These are phyloP conservation scores for Neomonachus schauinslandi DNA, from an alignment of 2,113 vertebrate genomes.

Conservation along the genomic window DNA sequence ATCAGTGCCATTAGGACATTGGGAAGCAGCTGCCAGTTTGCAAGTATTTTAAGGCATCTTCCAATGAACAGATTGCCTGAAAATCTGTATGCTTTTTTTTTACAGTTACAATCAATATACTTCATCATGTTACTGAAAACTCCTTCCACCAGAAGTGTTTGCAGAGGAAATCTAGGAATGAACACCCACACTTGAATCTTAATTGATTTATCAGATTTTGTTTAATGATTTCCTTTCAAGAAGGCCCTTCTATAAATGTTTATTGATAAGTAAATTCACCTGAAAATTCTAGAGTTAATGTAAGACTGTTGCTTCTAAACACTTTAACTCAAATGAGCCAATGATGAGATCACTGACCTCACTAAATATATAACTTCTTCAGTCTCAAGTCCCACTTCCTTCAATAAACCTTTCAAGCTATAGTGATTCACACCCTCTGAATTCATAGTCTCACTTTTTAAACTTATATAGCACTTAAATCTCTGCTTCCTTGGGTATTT, in stretches of 20 bases:
- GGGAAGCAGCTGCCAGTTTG: conserved; percentile 36
- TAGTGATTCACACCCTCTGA: neutral
- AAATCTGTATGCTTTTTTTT: conserved; percentile 56
- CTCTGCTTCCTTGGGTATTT: neutral
- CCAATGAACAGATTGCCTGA: conserved; percentile 56
- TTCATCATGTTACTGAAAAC: conserved; percentile 23
- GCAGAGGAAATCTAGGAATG: conserved; percentile 35
- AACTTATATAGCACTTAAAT: neutral
- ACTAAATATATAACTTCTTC: neutral
- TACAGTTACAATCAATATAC: conserved; percentile 56
- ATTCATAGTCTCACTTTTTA: neutral
- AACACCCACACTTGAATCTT: neutral
- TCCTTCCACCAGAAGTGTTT: neutral
- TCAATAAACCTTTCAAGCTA: neutral
- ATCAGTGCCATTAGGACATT: neutral
- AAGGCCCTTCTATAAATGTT: neutral
- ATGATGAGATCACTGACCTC: neutral
- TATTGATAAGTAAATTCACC: conserved; percentile 6
- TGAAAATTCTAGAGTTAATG: neutral
- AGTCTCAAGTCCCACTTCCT: neutral
- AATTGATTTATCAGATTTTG: conserved; percentile 12
- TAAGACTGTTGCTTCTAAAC: neutral
- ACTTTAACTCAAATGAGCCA: neutral
- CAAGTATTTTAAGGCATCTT: conserved; percentile 38
- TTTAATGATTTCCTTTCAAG: conserved; percentile 40